Base-by-base conservation (phyloP, 2,797 vertebrate genomes). In the Philypnodon macrostomus region DNA sequence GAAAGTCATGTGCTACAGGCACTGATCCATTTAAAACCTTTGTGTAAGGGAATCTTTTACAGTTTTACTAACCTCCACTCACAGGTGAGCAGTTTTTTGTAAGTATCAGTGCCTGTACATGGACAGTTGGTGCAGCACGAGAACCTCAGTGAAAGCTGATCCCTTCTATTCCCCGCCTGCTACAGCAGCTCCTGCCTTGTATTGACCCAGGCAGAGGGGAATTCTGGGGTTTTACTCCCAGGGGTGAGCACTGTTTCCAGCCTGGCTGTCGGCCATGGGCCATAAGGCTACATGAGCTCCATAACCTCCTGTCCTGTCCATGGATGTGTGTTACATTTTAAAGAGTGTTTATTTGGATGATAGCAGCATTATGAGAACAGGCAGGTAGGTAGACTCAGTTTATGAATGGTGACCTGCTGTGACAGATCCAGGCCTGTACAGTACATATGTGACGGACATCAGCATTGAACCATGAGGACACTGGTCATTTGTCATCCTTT, bases 151-250 rank as follows among this genome's bases (percentile, higher is more conserved):
- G 70, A 65, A 70, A 75, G 53, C 38, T 17, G 55, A 81, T 38
- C 45, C 31, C 51, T 49, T 18, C 40, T 40, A 44, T 16, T 37
- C 27, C 51, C 48, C 34, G n/a, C 0, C 14, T 21, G 32, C 54
- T 52, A 33, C 39, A 17, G 47, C 49, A 12, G 47, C 49, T 62
- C 59, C 13, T 34, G 11, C 5, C 14, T 2, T 0, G 33, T 70
- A 78, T 79, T 45, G 76, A 81, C 61, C 47, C 39, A 31, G 23
- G 27, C n/a, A 4, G 40, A 51, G 56, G 54, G 60, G 36, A 47
- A 58, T 73, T 57, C 53, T 52, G 32, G 50, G 24, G 12, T 17
- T 23, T 17, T 45, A 30, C 40, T 54, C 53, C 57, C 68, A 32
- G 49, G 70, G 63, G 23, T 0, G 2, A 53, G 36, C 46, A 5